A percentile compares a stretch with the other conserved stretches of the same genome.
Conservation (phyloP, 2,797 vertebrate species). For the Coluber constrictor region DNA sequence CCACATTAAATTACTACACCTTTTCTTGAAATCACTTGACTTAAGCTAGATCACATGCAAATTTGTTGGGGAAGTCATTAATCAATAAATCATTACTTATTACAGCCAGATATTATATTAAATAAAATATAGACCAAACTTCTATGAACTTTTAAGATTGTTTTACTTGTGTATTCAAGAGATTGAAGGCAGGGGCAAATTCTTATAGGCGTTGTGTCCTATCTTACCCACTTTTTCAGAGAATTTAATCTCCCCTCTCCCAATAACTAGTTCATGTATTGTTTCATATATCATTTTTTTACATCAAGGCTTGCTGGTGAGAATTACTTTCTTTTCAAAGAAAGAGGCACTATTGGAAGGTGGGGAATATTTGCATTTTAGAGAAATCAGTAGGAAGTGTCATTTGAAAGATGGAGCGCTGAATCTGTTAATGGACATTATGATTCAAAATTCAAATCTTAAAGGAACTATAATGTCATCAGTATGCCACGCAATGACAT, state of each 20-base stretch:
- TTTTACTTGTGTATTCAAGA: not conserved
- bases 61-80: not conserved
- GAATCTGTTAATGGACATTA: not conserved
- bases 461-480: not conserved
- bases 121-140: not conserved
- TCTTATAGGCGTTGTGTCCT: not conserved
- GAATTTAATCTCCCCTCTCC: not conserved
- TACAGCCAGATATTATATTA: not conserved
- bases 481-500: not conserved
- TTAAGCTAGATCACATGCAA: not conserved
- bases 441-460: not conserved
- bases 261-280: not conserved
- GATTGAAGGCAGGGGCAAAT: not conserved
- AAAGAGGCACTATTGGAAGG: not conserved
- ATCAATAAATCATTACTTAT: not conserved
- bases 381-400: not conserved
- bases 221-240: not conserved
- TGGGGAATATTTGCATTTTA: not conserved
- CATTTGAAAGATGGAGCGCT: not conserved
- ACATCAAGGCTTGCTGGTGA: not conserved
- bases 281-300: slow-evolving; percentile 17
- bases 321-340: not conserved
- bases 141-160: not conserved
- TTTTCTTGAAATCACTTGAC: not conserved
- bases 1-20: not conserved